Evolutionary conservation across 2,113 vertebrate genomes (phyloP).

Genomic region (Brachypteracias leptosomus): DNA sequence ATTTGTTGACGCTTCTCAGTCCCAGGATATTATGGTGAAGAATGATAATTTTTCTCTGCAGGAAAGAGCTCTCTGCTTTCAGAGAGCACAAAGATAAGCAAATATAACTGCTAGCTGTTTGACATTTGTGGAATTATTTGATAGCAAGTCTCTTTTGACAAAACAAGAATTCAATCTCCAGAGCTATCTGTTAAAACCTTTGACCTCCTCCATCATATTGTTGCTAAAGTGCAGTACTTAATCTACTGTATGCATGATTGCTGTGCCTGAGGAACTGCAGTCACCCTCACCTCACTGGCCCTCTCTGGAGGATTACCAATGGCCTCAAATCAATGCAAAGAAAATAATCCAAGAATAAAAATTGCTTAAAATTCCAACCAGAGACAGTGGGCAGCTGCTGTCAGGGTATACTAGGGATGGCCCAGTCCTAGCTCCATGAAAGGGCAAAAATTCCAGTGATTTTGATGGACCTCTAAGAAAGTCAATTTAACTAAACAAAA

Average conservation of each 20-base stretch:
- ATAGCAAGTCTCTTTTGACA: background rate
- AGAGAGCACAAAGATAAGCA: background rate
- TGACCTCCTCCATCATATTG: background rate
- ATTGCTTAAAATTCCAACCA: background rate
- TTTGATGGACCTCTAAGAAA: background rate
- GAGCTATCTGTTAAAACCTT: background rate
- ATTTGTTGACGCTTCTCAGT: background rate
- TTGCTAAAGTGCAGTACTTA: background rate
- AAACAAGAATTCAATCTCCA: background rate
- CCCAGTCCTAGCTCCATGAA: background rate
- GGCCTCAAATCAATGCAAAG: background rate
- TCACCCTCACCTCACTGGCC: background rate
- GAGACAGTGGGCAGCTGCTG: background rate
- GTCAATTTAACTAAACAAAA: background rate
- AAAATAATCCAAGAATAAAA: background rate
- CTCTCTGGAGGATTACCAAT: background rate
- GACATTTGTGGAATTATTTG: background rate
- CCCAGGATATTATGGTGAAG: background rate
- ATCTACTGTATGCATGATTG: background rate
- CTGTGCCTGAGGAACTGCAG: background rate
- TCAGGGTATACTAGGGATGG: background rate
- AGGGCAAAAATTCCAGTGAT: background rate
- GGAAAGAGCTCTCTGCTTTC: background rate
- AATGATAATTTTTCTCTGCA: background rate
- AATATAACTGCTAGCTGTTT: background rate